Evolutionary conservation across 2,113 vertebrate species (phyloP), one percentile per base, ranked within the genome.

Genomic region (Daphoenositta chrysoptera): DNA sequence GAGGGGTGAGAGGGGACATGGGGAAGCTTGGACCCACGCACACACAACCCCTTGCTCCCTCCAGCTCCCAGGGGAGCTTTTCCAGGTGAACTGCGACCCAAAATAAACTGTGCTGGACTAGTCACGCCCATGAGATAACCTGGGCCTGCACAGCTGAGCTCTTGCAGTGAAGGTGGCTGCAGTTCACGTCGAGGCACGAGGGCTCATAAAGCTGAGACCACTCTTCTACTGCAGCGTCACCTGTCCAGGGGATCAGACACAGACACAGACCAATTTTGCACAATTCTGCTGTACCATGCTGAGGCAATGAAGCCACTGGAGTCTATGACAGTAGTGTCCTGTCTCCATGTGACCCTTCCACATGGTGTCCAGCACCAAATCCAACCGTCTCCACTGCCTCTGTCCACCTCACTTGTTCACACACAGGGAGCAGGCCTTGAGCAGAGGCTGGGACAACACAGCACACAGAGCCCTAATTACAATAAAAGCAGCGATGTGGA

Each of bases 401-500:
- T 79, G 45, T 58, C 28, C 26, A 24, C 12, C 20, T 20, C 0
- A 1, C 31, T 79, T 78, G 40, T n/a, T 31, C 5, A 0, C 64
- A 50, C 19, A 48, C 2, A 27, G 18, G 30, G 54, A 81, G 26
- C 13, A 8, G 61, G 14, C 58, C 64, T 61, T 1, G 1, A 83
- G 44, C n/a, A 90, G 58, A 70, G 39, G 33, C 63, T 65, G 75
- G 1, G 6, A 39, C 8, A 47, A 70, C 4, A 7, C 45, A 54
- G 33, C 33, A 48, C 30, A 9, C 22, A 45, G 28, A n/a, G 18
- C 48, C 50, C 50, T 76, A 95, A 96, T 96, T 71, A 83, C 69
- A 91, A 76, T 71, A 94, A 94, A 93, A 94, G 87, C 88, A 91
- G 80, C 0, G 7, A 68, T 63, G 72, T 88, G 79, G 71, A 71